Evolutionary conservation across 2,797 vertebrate genomes (phyloP).

Genomic region (Lepilemur ruficaudatus): DNA sequence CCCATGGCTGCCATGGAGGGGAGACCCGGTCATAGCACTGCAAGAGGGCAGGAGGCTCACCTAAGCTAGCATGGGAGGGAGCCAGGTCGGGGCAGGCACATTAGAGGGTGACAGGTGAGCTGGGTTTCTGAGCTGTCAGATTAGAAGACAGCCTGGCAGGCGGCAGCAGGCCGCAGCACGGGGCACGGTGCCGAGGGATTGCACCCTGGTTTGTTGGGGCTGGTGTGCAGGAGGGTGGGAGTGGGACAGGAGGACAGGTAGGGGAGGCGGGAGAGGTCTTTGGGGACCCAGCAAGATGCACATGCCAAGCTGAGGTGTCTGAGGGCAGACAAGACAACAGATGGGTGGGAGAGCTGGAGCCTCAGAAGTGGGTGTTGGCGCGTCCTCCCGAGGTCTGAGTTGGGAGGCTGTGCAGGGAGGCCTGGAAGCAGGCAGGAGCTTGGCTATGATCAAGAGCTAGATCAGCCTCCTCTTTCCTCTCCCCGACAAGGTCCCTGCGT

Average conservation of each 20-base stretch:
- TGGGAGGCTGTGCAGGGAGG: background rate
- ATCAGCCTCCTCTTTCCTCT: no score
- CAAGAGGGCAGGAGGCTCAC: background rate
- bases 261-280: background rate
- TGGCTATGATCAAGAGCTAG: no score
- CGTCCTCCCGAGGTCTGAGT: background rate
- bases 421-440: background rate
- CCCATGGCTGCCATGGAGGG: background rate
- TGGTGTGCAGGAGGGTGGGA: background rate
- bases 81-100: background rate
- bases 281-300: background rate
- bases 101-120: background rate
- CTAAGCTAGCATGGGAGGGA: background rate
- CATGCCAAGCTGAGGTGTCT: background rate
- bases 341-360: no score
- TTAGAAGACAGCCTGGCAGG: background rate
- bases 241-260: background rate
- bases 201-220: background rate
- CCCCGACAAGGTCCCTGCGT: background rate
- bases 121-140: background rate
- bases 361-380: background rate
- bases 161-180: rapidly evolving
- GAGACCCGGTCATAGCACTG: background rate
- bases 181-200: rapidly evolving
- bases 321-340: background rate